Evolutionary conservation across 2,888 invertebrate genomes (phyloP).

Genomic region (Geophilus truncorum): DNA sequence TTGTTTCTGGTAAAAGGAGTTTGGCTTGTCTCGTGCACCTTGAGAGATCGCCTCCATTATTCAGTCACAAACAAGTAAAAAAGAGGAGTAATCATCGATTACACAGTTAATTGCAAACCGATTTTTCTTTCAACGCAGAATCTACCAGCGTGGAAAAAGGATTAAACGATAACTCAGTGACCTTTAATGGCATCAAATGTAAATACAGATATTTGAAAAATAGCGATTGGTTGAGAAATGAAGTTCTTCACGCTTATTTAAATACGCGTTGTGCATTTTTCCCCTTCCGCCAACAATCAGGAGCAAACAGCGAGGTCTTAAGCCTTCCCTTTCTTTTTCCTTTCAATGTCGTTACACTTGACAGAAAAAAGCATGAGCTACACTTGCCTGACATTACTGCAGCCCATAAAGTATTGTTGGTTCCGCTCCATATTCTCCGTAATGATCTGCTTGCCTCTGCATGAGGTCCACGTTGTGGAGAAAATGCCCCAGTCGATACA

Average conservation of each 20-base stretch:
- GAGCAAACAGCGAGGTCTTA: neutral
- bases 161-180: neutral
- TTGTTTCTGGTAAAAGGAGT: too few relatives aligned
- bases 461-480: neutral
- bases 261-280: neutral
- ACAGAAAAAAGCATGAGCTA: neutral
- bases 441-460: neutral
- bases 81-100: neutral
- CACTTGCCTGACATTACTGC: neutral
- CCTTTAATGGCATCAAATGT: neutral
- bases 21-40: too few relatives aligned
- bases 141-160: neutral
- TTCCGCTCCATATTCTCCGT: neutral
- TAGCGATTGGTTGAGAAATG: too few relatives aligned
- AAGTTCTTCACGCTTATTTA: neutral
- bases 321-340: neutral
- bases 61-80: neutral
- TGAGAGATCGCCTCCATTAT: neutral
- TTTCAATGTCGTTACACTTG: neutral
- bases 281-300: neutral
- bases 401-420: neutral
- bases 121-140: neutral
- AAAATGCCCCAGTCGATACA: neutral
- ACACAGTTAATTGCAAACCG: neutral
- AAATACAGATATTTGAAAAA: too few relatives aligned